A percentile compares a stretch with the other conserved stretches of the same genome.
Conservation (phyloP, 2,113 vertebrate species). For the Microcebus tavaratra region DNA sequence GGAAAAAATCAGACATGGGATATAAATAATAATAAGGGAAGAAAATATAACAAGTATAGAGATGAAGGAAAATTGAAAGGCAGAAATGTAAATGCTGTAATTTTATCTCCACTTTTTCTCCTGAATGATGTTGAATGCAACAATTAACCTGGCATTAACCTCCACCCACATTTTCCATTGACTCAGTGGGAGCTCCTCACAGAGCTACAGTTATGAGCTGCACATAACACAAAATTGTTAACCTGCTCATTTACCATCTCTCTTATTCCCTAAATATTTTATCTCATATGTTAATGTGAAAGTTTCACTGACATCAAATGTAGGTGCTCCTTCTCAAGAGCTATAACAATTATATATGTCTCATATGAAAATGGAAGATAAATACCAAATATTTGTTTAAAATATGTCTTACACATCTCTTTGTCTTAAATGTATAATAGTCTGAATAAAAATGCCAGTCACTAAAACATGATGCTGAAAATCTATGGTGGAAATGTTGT, state of each 20-base stretch:
- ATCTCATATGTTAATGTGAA: conserved; percentile 18
- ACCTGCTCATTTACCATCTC: conserved; percentile 61
- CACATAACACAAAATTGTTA: conserved; percentile 28
- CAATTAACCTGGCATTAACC: conserved; percentile 69
- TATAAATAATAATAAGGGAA: conserved; percentile 47
- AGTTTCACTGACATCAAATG: neutral
- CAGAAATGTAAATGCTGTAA: conserved; percentile 41
- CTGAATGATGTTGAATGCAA: conserved; percentile 65
- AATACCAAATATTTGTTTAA: neutral
- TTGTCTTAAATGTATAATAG: neutral
- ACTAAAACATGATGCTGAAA: neutral
- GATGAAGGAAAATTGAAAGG: conserved; percentile 48
- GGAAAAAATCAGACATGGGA: neutral
- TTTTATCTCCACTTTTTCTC: conserved; percentile 53
- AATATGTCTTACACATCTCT: neutral
- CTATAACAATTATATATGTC: neutral
- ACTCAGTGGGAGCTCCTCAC: conserved; percentile 34
- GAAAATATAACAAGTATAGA: conserved; percentile 38
- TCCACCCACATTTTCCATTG: conserved; percentile 57
- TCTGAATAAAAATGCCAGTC: neutral
- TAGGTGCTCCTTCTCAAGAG: neutral
- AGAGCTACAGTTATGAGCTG: conserved; percentile 35
- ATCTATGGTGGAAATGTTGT: neutral
- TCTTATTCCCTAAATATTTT: conserved; percentile 57
- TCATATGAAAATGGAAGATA: neutral